Conservation (phyloP, 2,113 vertebrate genomes). For the Lonchura striata region DNA sequence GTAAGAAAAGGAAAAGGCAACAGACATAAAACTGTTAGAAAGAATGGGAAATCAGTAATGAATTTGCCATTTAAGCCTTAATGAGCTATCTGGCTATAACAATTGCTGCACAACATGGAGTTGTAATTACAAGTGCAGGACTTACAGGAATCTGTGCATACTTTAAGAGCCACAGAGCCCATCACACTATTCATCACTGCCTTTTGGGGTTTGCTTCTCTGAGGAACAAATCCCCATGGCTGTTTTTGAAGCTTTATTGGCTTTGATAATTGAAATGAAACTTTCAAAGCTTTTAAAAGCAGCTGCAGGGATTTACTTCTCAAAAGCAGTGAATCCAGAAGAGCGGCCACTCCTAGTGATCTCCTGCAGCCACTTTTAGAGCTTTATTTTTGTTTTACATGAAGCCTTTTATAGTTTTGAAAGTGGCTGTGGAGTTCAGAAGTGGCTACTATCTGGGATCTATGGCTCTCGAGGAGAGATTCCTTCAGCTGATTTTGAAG, state of each 20-base stretch:
- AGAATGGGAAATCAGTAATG: neutral
- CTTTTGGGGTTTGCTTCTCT: constrained; percentile 61
- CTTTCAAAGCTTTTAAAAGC: constrained; percentile 60
- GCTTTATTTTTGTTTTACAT: constrained; percentile 56
- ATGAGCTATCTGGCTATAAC: constrained; percentile 33
- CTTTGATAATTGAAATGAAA: constrained; percentile 67
- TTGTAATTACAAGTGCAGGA: constrained; percentile 49
- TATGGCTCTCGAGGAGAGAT: constrained; percentile 42
- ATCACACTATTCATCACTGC: constrained; percentile 52
- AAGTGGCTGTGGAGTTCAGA: constrained; percentile 54
- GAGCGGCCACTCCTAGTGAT: constrained; percentile 39
- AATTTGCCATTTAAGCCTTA: constrained; percentile 9
- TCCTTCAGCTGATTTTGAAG: constrained; percentile 52
- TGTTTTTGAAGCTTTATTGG: constrained; percentile 65
- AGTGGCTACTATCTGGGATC: constrained; percentile 59
- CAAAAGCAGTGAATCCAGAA: constrained; percentile 59
- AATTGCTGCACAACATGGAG: constrained; percentile 24
- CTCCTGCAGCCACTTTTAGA: constrained; percentile 57
- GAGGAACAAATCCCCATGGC: constrained; percentile 61
- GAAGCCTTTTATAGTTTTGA: constrained; percentile 53
- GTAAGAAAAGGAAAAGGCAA: neutral
- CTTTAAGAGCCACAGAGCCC: constrained; percentile 48
- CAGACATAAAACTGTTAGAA: neutral
- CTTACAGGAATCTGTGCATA: constrained; percentile 57
- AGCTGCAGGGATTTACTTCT: constrained; percentile 63